Evolutionary conservation across 1,140 invertebrate genomes (phyloP), one percentile per base, ranked within the genome.

Genomic region (Gryon sp.): DNA sequence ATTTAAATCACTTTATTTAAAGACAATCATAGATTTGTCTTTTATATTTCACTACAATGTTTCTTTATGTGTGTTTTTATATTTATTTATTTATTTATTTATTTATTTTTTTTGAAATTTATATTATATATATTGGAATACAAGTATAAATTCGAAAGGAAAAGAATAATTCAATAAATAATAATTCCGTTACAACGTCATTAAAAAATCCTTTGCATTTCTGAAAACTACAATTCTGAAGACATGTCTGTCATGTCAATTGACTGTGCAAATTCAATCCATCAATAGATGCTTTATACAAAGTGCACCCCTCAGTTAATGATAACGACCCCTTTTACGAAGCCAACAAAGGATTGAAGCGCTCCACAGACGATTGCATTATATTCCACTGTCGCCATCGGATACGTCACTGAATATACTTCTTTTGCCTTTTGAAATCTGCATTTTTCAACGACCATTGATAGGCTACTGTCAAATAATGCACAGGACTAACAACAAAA

Each of bases 301-400:
- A 75, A 76, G 73, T 69, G 73, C 73, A 76, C 73, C 73, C 63
- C 63, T 76, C 57, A 76, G 73, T 69, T 76, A 76, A 76, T 69
- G 73, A 76, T 76, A 76, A 76, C 73, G 73, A 70, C 73, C 73
- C 73, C 57, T 76, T 76, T 76, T 76, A 65, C 74, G 43, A 53
- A 65, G 65, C 28, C 59, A 70, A 70, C 74, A 76, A 76, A 70
- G 65, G 65, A 70, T 76, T 76, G 74, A 74, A 78, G 76, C 69
- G 55, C 63, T 73, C 76, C 62, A 73, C 62, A 73, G 76, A 72
- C 68, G 76, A 78, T 78, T 73, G 76, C 76, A 78, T 78, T 78
- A 76, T 76, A 76, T 76, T 76, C 74, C 14, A 70, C 74, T 76
- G 74, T 70, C 74, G 74, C 74, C 74, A 76, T 76, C 74, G 65